These are phyloP conservation scores for Hafferia zeledoni DNA, from an alignment of 2,797 vertebrate genomes.

Conservation along the genomic window DNA sequence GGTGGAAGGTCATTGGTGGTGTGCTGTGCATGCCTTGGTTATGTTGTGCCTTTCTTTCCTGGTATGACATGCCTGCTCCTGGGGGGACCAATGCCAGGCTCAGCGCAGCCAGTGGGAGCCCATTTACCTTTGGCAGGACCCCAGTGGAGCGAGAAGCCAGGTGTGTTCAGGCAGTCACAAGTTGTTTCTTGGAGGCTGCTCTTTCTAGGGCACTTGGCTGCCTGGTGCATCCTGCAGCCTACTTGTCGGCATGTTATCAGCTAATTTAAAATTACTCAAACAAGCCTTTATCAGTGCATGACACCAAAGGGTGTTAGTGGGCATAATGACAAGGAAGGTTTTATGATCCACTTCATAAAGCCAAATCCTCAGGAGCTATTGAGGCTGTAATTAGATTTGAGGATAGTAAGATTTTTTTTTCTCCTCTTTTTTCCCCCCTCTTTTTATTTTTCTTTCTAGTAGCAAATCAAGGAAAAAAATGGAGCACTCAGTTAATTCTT, in stretches of 20 bases:
- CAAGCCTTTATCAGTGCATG: not conserved
- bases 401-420: not conserved
- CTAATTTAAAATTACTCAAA: constrained; percentile 16
- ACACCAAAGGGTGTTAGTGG: constrained; percentile 16
- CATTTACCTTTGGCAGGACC: not conserved
- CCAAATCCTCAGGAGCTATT: constrained; percentile 15
- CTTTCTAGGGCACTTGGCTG: not conserved
- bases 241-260: not conserved
- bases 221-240: not conserved
- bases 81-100: accelerated
- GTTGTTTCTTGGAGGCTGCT: not conserved
- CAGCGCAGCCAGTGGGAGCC: not conserved
- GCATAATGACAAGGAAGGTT: not conserved
- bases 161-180: not conserved
- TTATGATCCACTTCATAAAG: constrained; percentile 20
- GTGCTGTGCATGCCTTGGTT: not conserved
- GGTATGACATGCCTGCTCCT: accelerated
- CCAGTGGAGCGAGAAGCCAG: accelerated
- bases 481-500: not conserved
- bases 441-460: not conserved
- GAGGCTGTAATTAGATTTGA: constrained; percentile 54
- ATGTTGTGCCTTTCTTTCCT: not conserved
- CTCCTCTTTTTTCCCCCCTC: accelerated
- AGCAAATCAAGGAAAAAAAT: not conserved
- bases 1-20: not conserved